Evolutionary conservation across 2,797 vertebrate species (phyloP), one percentile per base, ranked within the genome.

Genomic region (Microctenopoma lineatum): DNA sequence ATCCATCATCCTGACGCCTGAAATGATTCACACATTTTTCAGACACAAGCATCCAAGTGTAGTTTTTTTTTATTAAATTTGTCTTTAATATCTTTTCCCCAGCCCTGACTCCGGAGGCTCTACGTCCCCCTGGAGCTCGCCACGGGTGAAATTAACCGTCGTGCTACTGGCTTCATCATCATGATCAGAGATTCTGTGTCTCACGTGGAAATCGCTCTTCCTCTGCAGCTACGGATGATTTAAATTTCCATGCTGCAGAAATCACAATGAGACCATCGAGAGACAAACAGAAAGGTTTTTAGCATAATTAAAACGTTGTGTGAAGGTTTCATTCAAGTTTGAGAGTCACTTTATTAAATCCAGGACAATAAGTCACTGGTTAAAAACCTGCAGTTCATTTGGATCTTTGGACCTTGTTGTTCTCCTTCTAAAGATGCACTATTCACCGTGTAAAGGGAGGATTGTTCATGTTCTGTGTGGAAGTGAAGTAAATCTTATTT

Each of bases 11-110:
- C 21, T 26, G 53, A 32, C 52, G 9, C 15, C 10, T 53, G 38
- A 50, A 54, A 36, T 9, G 4, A 4, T 14, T 10, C 36, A 7
- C 18, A 54, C 25, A 29, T 29, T 42, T 36, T 52, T 14, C 21
- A 21, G 44, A 44, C 50, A 25, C 14, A 52, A 67, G 47, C 36
- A 57, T 66, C 57, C 48, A 29, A 45, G n/a, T 32, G 45, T 38
- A 42, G 25, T 66, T 62, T 66, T 77, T 77, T 80, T 67, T 51
- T 53, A 81, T 82, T 66, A 57, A 77, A 83, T 72, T 27, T 25
- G 50, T 47, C 59, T 76, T 62, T 54, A 66, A 73, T 60, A 55
- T 69, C 51, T 59, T 39, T 32, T 44, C n/a, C 50, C 26, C 48
- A 14, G 56, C 59, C 66, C 75, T 12, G 44, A 52, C 44, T 51